Percentiles rank a stretch among this genome's conserved stretches.
Conservation (phyloP, 2,797 vertebrate species). For the Sebastes matsubarae region DNA sequence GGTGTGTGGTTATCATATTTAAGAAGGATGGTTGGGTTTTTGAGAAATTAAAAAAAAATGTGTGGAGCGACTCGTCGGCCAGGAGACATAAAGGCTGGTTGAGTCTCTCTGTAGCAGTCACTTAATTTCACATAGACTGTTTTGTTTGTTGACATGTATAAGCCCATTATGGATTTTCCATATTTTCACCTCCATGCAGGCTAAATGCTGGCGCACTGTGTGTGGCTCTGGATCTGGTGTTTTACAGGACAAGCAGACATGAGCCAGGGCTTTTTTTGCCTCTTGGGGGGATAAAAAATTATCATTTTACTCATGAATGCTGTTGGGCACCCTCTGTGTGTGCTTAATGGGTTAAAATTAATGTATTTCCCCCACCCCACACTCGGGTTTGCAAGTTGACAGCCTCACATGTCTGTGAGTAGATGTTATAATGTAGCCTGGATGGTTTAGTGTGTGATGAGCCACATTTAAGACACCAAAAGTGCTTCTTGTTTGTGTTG, state of each 20-base stretch:
- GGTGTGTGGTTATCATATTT: not conserved
- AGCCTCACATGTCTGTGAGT: slow-evolving; percentile 4
- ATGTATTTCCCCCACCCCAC: not conserved
- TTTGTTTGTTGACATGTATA: slow-evolving; percentile 5
- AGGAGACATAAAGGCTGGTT: slow-evolving; percentile 28
- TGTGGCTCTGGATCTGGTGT: not conserved
- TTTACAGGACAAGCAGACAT: not conserved
- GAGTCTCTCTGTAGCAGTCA: slow-evolving; percentile 9
- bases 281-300: not conserved
- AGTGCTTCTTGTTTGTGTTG: not conserved
- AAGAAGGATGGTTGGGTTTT: slow-evolving; percentile 7
- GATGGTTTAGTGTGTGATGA: not conserved
- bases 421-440: not conserved
- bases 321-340: slow-evolving; percentile 3
- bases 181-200: not conserved
- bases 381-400: slow-evolving; percentile 5
- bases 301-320: slow-evolving; percentile 28
- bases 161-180: slow-evolving; percentile 4
- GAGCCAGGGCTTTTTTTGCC: not conserved
- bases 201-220: not conserved
- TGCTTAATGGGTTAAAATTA: slow-evolving; percentile 14
- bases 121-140: not conserved
- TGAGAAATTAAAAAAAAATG: not conserved
- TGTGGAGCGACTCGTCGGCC: not conserved
- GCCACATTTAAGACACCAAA: not conserved